A percentile compares a stretch with the other conserved stretches of the same genome.
Evolutionary conservation across 2,888 invertebrate genomes (phyloP).

Genomic region (Lacanobia oleracea): DNA sequence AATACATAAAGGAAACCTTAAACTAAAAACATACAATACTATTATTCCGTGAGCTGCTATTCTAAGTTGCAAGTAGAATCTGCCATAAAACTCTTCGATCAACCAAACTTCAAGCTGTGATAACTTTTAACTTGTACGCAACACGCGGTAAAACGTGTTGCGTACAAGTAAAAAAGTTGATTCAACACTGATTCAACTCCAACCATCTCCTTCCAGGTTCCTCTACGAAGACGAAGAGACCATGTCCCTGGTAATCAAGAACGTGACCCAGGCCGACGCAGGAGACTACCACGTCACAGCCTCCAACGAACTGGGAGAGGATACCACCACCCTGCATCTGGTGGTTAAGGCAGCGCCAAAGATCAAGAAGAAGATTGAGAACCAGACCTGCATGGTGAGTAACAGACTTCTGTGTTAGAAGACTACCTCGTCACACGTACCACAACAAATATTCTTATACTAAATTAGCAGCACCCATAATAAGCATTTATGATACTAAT

Average conservation of each 20-base stretch:
- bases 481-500: too few species aligned
- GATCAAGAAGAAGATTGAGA: constrained; percentile 95
- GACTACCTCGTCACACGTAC: background rate
- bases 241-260: constrained; percentile 97
- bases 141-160: too few species aligned
- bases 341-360: constrained; percentile 96
- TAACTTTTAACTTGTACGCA: background rate
- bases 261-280: constrained; percentile 95
- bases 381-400: constrained; percentile 92
- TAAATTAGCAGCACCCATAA: too few species aligned
- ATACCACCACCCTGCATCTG: constrained; percentile 93
- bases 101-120: background rate
- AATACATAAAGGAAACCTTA: too few species aligned
- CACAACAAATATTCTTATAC: too few species aligned
- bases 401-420: background rate
- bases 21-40: too few species aligned
- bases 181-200: background rate
- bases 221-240: constrained; percentile 97
- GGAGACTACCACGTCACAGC: constrained; percentile 95
- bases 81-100: background rate
- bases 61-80: background rate
- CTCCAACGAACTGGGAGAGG: constrained; percentile 95
- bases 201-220: constrained; percentile 84
- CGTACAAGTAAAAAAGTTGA: too few species aligned
- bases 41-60: too few species aligned